These are phyloP conservation scores for Campylorhamphus procurvoides DNA, from an alignment of 2,113 vertebrate species.

Conservation along the genomic window DNA sequence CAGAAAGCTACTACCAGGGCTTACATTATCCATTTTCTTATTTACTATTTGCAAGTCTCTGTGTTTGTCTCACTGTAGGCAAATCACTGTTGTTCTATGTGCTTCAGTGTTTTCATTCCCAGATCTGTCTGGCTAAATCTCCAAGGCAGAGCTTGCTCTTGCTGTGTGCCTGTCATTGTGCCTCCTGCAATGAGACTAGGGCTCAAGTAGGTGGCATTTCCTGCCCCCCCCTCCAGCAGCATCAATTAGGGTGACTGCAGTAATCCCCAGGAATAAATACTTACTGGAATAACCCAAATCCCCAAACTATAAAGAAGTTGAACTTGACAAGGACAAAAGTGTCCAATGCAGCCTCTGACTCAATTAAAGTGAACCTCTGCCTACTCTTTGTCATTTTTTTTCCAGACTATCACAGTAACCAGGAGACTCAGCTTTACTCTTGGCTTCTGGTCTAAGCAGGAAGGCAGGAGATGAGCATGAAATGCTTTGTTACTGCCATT, in stretches of 20 bases:
- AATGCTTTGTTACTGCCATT: background rate
- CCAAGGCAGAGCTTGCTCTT: background rate
- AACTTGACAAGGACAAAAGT: background rate
- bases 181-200: background rate
- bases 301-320: background rate
- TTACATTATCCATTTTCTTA: background rate
- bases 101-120: rapidly evolving
- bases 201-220: background rate
- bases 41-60: background rate
- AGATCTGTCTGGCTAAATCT: background rate
- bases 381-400: background rate
- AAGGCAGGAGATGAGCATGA: background rate
- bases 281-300: background rate
- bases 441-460: background rate
- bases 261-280: background rate
- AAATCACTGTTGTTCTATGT: background rate
- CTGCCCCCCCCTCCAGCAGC: background rate
- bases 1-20: background rate
- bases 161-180: background rate
- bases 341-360: background rate
- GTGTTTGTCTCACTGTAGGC: background rate
- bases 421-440: background rate
- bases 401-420: background rate
- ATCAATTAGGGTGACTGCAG: background rate
- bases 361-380: background rate